These are phyloP conservation scores for Hypsopygia costalis DNA, from an alignment of 2,888 invertebrate species.

Conservation along the genomic window DNA sequence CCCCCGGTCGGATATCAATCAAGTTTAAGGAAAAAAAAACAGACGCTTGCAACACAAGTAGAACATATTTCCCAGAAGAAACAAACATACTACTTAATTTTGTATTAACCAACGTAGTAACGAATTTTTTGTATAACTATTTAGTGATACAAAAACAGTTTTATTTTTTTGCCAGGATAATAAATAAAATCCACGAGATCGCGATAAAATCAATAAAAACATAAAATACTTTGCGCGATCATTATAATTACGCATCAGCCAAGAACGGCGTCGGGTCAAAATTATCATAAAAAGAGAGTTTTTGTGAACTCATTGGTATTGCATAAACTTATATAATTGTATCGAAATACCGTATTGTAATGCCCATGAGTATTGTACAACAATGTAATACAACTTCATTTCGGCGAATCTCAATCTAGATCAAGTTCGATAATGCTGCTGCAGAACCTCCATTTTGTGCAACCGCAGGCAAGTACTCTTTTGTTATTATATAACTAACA, in stretches of 20 bases:
- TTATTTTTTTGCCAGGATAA: no score
- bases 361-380: neutral
- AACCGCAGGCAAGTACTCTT: conserved; percentile 20
- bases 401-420: neutral
- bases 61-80: no score
- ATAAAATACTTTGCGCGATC: no score
- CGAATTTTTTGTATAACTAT: no score
- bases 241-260: neutral
- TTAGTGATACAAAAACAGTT: no score
- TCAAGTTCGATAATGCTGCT: conserved; percentile 14
- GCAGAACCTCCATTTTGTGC: conserved; percentile 44
- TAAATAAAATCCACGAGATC: no score
- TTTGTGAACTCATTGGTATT: neutral
- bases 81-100: no score
- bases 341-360: neutral
- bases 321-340: neutral
- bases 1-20: no score
- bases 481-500: conserved; percentile 36
- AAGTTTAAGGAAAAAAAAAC: no score
- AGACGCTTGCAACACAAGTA: no score
- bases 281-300: neutral
- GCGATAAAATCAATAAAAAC: no score
- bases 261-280: neutral
- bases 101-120: no score
- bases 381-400: neutral